Evolutionary conservation across 2,113 vertebrate species (phyloP), one percentile per base, ranked within the genome.

Genomic region (Marcusenius ussheri): DNA sequence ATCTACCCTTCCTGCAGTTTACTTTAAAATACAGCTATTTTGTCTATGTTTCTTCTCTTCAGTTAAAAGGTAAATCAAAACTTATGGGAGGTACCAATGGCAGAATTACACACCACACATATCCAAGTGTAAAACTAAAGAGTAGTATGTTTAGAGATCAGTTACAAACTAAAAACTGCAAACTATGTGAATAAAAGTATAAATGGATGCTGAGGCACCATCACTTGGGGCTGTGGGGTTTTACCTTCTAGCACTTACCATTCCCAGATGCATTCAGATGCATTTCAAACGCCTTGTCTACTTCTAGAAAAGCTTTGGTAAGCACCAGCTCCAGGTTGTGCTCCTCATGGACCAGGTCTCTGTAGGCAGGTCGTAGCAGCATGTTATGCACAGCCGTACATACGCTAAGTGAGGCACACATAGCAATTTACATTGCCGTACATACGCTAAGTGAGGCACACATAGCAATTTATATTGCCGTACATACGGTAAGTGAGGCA

Each of bases 261-360:
- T 97, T 96, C 91, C 95, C 95, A 94, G 94, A 96, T 56, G 96
- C 94, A 89, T 96, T 95, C 74, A 97, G 95, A 0, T 98, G 96
- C 88, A 91, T 96, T 31, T 93, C 94, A 91, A 98, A 96, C 27
- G 97, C 97, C 95, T 97, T 97, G 94, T 99, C 95, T 93, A 99
- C 96, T 95, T 98, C 97, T 93, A 98, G 95, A 94, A 99, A 99
- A 89, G 98, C 97, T 94, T 96, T 96, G 0, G 93, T 96, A 95
- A 99, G 94, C 94, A 98, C 96, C 21, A 94, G 91, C 94, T 99
- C 97, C 96, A 99, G 95, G 93, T 99, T 96, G 39, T 96, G 92
- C 88, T 98, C 98, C 19, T 97, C 94, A 86, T 94, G 92, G 91
- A 98, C 95, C 91, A 97, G 95, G 90, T 98, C 95, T 93, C 98